Conservation (phyloP, 2,888 invertebrate species). For the Himalopsyche kuldschensis region DNA sequence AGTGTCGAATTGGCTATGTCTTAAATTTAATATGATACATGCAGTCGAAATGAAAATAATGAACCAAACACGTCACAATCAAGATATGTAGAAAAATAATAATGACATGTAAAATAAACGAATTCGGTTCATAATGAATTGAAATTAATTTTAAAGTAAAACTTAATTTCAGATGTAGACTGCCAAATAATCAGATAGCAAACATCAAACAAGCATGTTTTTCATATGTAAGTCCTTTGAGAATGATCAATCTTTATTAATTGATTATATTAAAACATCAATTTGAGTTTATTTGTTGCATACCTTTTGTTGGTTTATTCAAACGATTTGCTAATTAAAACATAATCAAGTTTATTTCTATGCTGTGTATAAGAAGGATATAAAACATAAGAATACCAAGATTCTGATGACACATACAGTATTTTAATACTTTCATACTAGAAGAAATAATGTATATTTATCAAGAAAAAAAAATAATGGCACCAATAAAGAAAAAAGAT, state of each 20-base stretch:
- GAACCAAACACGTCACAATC: not conserved
- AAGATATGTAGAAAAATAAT: not conserved
- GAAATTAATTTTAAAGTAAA: not conserved
- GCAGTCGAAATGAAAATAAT: not conserved
- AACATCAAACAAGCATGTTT: not conserved
- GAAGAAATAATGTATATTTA: no score
- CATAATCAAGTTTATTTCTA: no score
- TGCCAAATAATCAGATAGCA: not conserved
- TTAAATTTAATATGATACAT: not conserved
- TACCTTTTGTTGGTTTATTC: not conserved
- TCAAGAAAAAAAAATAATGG: no score
- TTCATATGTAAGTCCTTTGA: not conserved
- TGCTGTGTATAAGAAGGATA: no score
- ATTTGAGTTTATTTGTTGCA: not conserved
- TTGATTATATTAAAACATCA: not conserved
- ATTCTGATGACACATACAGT: no score
- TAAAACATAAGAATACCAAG: no score
- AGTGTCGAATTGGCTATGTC: not conserved
- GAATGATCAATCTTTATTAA: not conserved
- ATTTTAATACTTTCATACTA: no score
- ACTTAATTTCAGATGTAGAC: not conserved
- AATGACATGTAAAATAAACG: not conserved
- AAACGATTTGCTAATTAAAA: no score
- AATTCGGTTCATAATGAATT: not conserved
- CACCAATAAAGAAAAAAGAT: no score